Evolutionary conservation across 1,140 invertebrate genomes (phyloP).

Genomic region (Hydropsyche tenuis): DNA sequence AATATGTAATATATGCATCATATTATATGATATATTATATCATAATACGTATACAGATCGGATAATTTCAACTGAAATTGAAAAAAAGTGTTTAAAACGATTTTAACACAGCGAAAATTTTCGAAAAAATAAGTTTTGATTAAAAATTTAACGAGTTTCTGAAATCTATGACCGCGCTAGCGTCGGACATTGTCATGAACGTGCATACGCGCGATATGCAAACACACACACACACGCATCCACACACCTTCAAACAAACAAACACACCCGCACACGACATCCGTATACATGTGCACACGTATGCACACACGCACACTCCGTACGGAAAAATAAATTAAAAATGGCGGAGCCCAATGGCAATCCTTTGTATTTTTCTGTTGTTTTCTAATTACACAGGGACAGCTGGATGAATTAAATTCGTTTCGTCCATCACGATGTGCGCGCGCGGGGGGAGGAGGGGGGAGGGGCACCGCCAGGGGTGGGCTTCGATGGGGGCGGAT

Average conservation of each 20-base stretch:
- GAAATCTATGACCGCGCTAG: too few species aligned
- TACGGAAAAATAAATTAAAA: slow-evolving; percentile 50
- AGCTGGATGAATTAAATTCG: slow-evolving; percentile 51
- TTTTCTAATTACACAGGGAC: slow-evolving; percentile 51
- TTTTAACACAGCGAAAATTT: too few species aligned
- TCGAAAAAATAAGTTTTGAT: too few species aligned
- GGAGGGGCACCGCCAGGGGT: not conserved
- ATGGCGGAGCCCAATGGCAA: slow-evolving; percentile 50
- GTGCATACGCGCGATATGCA: too few species aligned
- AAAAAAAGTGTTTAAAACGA: too few species aligned
- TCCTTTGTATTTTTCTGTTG: slow-evolving; percentile 51
- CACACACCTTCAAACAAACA: not conserved
- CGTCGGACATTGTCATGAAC: too few species aligned
- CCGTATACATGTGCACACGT: slow-evolving; percentile 22
- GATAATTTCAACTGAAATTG: too few species aligned
- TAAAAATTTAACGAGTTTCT: too few species aligned
- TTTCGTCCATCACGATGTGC: slow-evolving; percentile 48
- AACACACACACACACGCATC: not conserved
- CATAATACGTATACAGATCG: too few species aligned
- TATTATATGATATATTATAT: too few species aligned
- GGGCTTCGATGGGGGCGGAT: not conserved
- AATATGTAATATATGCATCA: too few species aligned
- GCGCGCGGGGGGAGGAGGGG: not conserved
- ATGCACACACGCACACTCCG: slow-evolving; percentile 37
- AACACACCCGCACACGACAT: not conserved